Percentiles rank a stretch among this genome's conserved stretches.
Evolutionary conservation across 2,113 vertebrate genomes (phyloP).

Genomic region (Andinoacara biseriatus): DNA sequence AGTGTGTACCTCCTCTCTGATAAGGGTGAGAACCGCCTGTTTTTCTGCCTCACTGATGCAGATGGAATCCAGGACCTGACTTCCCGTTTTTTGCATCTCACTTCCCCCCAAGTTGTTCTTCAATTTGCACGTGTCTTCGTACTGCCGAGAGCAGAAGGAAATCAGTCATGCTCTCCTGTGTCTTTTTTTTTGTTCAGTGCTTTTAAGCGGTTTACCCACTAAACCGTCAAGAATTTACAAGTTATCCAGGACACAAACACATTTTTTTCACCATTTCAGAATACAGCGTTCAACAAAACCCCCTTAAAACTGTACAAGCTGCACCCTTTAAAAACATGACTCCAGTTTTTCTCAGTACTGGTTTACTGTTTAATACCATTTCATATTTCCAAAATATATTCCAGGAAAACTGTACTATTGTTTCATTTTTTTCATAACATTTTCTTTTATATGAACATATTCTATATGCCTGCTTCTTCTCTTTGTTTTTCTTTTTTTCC

Average conservation of each 20-base stretch:
- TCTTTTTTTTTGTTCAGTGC: background rate
- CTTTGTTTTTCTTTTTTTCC: background rate
- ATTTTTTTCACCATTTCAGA: background rate
- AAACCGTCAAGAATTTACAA: background rate
- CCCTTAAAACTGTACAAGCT: background rate
- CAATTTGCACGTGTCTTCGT: slow-evolving; percentile 63
- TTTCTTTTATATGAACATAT: background rate
- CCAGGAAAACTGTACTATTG: background rate
- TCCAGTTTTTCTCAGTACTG: background rate
- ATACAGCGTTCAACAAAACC: background rate
- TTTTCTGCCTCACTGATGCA: slow-evolving; percentile 91
- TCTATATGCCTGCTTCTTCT: background rate
- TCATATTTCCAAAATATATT: background rate
- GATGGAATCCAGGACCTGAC: slow-evolving; percentile 86
- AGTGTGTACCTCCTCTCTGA: slow-evolving; percentile 89
- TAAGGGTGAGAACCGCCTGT: slow-evolving; percentile 89
- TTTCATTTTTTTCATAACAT: background rate
- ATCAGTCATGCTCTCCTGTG: background rate
- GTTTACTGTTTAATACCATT: background rate
- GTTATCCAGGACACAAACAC: background rate
- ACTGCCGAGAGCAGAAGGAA: slow-evolving; percentile 56
- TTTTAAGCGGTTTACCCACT: background rate
- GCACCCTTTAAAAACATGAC: background rate
- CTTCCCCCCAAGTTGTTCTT: slow-evolving; percentile 62
- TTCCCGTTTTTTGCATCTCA: slow-evolving; percentile 78